These are phyloP conservation scores for Eumaeus atala DNA, from an alignment of 1,140 invertebrate genomes.

Conservation along the genomic window DNA sequence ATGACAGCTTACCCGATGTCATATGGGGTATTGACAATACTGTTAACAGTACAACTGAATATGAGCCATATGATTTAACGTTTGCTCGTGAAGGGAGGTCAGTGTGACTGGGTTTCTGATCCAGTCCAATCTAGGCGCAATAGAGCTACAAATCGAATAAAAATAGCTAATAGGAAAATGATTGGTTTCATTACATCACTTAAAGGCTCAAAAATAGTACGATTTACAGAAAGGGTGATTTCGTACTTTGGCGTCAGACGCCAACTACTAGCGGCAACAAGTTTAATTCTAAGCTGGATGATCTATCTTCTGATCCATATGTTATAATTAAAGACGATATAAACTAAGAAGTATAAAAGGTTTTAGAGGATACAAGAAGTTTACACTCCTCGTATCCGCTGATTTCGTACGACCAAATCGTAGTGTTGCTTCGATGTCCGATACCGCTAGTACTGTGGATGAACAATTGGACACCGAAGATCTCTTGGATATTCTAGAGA, in stretches of 20 bases:
- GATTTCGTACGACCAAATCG: slow-evolving; percentile 24
- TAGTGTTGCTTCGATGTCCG: slow-evolving; percentile 12
- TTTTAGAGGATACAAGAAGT: slow-evolving; percentile 29
- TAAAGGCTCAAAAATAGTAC: too few species aligned
- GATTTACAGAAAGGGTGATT: slow-evolving; percentile 29
- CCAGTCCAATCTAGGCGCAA: slow-evolving; percentile 2
- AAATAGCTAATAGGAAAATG: slow-evolving; percentile 23
- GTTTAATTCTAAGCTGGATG: slow-evolving; percentile 33
- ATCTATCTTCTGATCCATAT: slow-evolving; percentile 33
- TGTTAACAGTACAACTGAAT: slow-evolving; percentile 23
- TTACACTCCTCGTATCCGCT: slow-evolving; percentile 24
- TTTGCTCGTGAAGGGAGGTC: slow-evolving; percentile 24
- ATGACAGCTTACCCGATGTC: slow-evolving; percentile 24
- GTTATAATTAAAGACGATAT: slow-evolving; percentile 28
- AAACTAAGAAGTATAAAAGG: slow-evolving; percentile 29
- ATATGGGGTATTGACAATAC: slow-evolving; percentile 35
- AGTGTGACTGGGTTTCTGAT: background rate
- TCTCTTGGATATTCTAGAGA: slow-evolving; percentile 24
- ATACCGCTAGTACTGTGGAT: slow-evolving; percentile 20
- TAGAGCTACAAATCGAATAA: slow-evolving; percentile 16
- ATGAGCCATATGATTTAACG: slow-evolving; percentile 32
- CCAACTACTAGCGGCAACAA: slow-evolving; percentile 20
- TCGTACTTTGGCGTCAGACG: slow-evolving; percentile 33
- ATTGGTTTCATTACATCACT: slow-evolving; percentile 31
- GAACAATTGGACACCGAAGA: slow-evolving; percentile 18